Conservation (phyloP, 1,140 invertebrate species). For the Pseudomyrmex cubaensis region DNA sequence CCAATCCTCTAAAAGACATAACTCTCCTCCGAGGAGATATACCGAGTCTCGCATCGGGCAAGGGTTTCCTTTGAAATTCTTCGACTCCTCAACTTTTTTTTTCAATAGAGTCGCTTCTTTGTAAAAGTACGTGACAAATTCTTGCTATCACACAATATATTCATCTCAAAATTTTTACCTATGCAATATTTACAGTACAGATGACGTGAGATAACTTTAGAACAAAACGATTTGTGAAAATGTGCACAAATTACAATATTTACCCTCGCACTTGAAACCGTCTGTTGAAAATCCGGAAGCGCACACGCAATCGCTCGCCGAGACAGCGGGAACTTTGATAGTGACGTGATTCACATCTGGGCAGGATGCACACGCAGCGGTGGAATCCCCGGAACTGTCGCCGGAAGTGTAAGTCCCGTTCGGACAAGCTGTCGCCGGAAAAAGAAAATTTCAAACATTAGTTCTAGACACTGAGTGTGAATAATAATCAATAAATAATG, state of each 20-base stretch:
- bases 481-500: neutral
- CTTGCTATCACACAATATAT: neutral
- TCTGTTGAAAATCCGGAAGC: constrained; percentile 85
- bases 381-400: constrained; percentile 84
- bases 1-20: constrained; percentile 69
- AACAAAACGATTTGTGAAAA: too few relatives aligned
- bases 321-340: constrained; percentile 84
- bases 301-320: constrained; percentile 87
- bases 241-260: neutral
- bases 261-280: constrained; percentile 85
- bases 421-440: constrained; percentile 81
- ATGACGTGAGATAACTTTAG: too few relatives aligned
- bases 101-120: neutral
- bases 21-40: constrained; percentile 65
- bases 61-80: constrained; percentile 53
- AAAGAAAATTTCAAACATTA: neutral
- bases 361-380: constrained; percentile 86
- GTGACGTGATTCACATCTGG: constrained; percentile 89
- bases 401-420: constrained; percentile 84
- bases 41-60: constrained; percentile 67
- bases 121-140: neutral
- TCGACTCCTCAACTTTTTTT: neutral
- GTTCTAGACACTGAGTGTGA: neutral
- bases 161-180: neutral
- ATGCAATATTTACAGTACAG: neutral